A percentile compares a stretch with the other conserved stretches of the same genome.
Conservation (phyloP, 2,888 invertebrate species). For the Phyllotreta cruciferae region DNA sequence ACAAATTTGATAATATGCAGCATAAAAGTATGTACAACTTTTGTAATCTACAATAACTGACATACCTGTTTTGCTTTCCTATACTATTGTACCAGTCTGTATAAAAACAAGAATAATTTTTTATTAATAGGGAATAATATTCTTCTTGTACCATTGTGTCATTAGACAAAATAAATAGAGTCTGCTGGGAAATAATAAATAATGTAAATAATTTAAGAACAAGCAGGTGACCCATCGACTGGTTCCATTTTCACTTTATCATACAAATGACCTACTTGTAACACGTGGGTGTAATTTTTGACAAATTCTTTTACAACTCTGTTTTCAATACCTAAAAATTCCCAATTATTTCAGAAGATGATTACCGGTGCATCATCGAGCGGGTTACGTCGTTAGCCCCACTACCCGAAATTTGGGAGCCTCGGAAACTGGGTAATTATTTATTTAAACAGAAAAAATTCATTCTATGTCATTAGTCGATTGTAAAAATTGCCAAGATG, state of each 20-base stretch:
- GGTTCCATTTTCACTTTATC: neutral
- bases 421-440: neutral
- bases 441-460: constrained; percentile 23
- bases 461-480: constrained; percentile 3
- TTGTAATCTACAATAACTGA: too few species aligned
- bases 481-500: constrained; percentile 15
- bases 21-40: too few species aligned
- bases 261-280: neutral
- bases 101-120: too few species aligned
- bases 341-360: neutral
- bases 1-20: too few species aligned
- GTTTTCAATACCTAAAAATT: neutral
- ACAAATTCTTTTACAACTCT: neutral
- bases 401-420: constrained; percentile 2
- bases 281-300: constrained; percentile 2
- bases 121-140: too few species aligned
- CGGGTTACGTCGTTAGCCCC: constrained; percentile 5
- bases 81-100: too few species aligned
- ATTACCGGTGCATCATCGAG: constrained; percentile 1
- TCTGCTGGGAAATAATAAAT: too few species aligned
- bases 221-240: too few species aligned
- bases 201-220: too few species aligned
- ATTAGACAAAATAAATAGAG: too few species aligned
- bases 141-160: too few species aligned
- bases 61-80: too few species aligned